Evolutionary conservation across 2,888 invertebrate species (phyloP).

Genomic region (Hipparchia semele): DNA sequence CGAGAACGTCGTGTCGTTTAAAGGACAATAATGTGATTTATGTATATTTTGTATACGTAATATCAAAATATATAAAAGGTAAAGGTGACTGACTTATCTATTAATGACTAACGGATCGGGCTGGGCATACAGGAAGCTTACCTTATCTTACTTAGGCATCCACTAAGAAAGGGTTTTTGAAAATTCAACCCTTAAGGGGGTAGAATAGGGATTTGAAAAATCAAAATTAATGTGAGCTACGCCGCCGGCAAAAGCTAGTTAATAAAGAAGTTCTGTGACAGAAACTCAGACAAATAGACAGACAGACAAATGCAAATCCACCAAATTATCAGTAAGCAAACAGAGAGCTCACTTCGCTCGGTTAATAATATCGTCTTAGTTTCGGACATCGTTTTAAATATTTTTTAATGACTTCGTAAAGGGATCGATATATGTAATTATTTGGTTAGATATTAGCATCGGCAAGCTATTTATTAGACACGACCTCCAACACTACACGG

Average conservation of each 20-base stretch:
- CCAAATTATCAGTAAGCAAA: no score
- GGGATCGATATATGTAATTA: constrained; percentile 25
- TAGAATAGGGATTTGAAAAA: no score
- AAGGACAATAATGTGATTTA: neutral
- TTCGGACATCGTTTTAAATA: neutral
- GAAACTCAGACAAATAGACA: neutral
- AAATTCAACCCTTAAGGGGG: no score
- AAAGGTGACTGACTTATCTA: no score
- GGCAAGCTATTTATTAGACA: constrained; percentile 59
- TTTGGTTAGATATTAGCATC: constrained; percentile 30
- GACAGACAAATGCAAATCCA: neutral
- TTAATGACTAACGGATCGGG: no score
- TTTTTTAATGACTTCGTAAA: constrained; percentile 30
- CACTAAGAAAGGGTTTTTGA: no score
- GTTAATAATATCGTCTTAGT: neutral
- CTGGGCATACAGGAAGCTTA: no score
- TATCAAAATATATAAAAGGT: no score
- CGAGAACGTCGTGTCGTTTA: neutral
- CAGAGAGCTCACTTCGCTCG: neutral
- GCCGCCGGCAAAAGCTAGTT: no score
- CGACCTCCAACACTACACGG: constrained; percentile 76
- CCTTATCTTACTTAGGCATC: no score
- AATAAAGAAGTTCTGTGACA: neutral
- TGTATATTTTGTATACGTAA: neutral
- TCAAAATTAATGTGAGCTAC: no score